phyloP scores from a whole-genome alignment of 1,140 invertebrate species.

The Cotesia glomerata region DNA sequence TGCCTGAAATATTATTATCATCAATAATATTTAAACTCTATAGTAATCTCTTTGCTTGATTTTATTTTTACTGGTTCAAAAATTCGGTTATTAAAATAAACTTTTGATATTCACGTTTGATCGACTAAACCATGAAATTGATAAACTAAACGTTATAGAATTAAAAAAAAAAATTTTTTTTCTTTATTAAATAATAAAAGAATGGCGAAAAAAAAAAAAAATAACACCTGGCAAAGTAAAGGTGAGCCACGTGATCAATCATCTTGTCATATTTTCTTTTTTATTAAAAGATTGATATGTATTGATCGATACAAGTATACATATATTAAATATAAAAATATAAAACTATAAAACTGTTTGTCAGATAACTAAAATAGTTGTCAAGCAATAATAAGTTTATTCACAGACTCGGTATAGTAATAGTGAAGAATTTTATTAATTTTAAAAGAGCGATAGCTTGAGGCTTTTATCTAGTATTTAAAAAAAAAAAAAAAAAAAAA shows the following conservation, averaged over 20 bases:
- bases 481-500: too few relatives aligned
- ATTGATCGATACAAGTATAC: background rate
- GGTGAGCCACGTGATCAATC: background rate
- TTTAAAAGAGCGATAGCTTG: too few relatives aligned
- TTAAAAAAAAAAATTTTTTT: too few relatives aligned
- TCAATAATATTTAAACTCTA: too few relatives aligned
- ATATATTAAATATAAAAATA: too few relatives aligned
- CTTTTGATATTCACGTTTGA: background rate
- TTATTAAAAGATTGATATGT: slow-evolving; percentile 3
- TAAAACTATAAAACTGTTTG: background rate
- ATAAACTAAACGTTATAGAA: too few relatives aligned
- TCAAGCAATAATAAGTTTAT: background rate
- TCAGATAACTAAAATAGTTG: background rate
- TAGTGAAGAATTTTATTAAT: too few relatives aligned
- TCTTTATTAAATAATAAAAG: background rate
- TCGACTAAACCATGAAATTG: too few relatives aligned
- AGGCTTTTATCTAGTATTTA: too few relatives aligned
- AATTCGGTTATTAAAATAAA: too few relatives aligned
- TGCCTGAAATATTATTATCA: slow-evolving; percentile 60
- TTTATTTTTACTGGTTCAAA: too few relatives aligned
- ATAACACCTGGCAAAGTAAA: background rate
- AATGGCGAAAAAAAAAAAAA: background rate
- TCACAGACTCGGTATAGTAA: too few relatives aligned
- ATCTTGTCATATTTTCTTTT: slow-evolving; percentile 4
- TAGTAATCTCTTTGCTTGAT: background rate